phyloP scores from a whole-genome alignment of 2,113 vertebrate genomes.

The Zeus faber region DNA sequence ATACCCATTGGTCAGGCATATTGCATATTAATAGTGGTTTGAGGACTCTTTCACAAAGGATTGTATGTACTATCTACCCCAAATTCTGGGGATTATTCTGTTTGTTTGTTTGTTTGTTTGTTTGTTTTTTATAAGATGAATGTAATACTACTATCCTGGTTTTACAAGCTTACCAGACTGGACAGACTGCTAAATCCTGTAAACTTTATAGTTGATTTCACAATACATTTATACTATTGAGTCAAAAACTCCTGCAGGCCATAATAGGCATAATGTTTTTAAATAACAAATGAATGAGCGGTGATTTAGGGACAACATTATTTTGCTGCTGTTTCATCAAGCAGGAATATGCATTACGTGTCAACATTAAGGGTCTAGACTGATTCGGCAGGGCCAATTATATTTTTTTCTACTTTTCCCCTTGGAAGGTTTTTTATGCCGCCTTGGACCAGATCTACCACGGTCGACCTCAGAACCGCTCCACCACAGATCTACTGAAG shows the following conservation, averaged over 20 bases:
- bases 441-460: slow-evolving; percentile 96
- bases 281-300: slow-evolving; percentile 1
- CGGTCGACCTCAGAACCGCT: slow-evolving; percentile 79
- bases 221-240: background rate
- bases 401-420: slow-evolving; percentile 23
- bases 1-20: too few relatives aligned
- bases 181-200: background rate
- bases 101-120: too few relatives aligned
- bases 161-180: background rate
- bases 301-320: background rate
- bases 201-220: background rate
- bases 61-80: too few relatives aligned
- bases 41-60: too few relatives aligned
- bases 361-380: background rate
- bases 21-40: background rate
- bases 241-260: background rate
- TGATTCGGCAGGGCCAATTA: slow-evolving; percentile 6
- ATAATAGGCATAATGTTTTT: background rate
- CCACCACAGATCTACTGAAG: slow-evolving; percentile 90
- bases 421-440: slow-evolving; percentile 89
- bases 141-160: background rate
- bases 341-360: too few relatives aligned
- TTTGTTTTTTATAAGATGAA: too few relatives aligned
- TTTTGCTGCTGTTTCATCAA: too few relatives aligned
- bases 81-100: too few relatives aligned